phyloP scores from a whole-genome alignment of 2,113 vertebrate genomes.

The Lontra canadensis region DNA sequence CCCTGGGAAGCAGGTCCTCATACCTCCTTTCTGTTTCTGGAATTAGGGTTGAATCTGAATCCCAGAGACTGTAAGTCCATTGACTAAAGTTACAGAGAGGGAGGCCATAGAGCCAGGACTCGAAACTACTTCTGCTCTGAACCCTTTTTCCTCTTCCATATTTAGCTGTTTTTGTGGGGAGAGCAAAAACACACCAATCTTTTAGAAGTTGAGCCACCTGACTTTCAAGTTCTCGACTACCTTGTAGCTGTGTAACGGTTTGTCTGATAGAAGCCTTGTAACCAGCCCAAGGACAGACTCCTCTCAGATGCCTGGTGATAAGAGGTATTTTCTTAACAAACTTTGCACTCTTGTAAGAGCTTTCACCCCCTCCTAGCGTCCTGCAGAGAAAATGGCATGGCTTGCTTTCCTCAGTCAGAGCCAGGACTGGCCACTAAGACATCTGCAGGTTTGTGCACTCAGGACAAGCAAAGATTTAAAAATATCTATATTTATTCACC shows the following conservation, averaged over 20 bases:
- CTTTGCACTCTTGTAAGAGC: background rate
- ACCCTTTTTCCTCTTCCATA: background rate
- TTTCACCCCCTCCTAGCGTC: background rate
- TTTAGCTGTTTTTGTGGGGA: background rate
- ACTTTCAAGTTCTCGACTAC: background rate
- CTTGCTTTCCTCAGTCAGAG: background rate
- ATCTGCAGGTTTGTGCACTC: background rate
- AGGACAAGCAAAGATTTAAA: background rate
- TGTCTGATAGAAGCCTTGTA: background rate
- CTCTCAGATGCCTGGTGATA: background rate
- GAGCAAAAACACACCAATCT: background rate
- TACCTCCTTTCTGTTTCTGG: background rate
- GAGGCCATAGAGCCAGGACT: background rate
- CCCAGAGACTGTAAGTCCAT: background rate
- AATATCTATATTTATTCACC: too few species aligned
- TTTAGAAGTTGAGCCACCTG: background rate
- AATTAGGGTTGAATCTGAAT: background rate
- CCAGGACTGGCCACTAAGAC: background rate
- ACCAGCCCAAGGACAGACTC: background rate
- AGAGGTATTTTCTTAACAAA: background rate
- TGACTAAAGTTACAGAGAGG: background rate
- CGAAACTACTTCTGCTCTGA: background rate
- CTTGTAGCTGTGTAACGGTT: background rate
- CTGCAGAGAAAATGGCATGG: background rate
- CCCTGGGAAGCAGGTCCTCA: background rate